Base-by-base conservation (phyloP, 2,113 vertebrate species). In the Xiphorhynchus elegans region DNA sequence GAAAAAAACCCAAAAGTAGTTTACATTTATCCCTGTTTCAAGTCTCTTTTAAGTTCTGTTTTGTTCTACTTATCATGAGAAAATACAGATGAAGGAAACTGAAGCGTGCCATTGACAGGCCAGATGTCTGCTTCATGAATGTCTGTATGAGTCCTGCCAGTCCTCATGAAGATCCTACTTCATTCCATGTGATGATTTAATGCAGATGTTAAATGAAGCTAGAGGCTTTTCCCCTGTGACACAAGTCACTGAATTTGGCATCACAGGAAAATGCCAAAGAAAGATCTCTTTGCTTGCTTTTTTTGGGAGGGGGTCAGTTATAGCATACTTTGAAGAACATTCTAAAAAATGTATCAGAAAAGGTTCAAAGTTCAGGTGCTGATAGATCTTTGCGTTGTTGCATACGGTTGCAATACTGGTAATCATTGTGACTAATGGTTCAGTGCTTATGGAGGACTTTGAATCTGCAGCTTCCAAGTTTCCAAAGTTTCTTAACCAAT, bases 381-480 rank as follows among this genome's bases (percentile, higher is more conserved):
- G 62, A 69, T 62, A 73, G 28, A 13, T 66, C 52, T 74, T 90
- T 74, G 25, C 53, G 18, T 66, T 69, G 18, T 58, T 91, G 59
- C 3, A 1, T 78, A n/a, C 0, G 0, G 18, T 88, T 67, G 44
- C 50, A 55, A 2, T 60, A 29, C 37, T 3, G 3, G 11, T 72
- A 40, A 12, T 90, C 42, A 15, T 58, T 40, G 44, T 87, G 47
- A 75, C 52, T 80, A 47, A 76, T 75, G 33, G 55, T 67, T 91
- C 47, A 26, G 35, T 44, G 33, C 26, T 4, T 4, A 35, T 26
- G n/a, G 28, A 17, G 58, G 40, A 78, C 84, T 91, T 95, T 59
- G 89, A 77, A 72, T 91, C 17, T 14, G n/a, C 29, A 81, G 50
- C 11, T 75, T 90, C 35, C 23, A 18, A 44, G 55, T 70, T 80